Base-by-base conservation (phyloP, 1,140 invertebrate genomes). In the Hypothenemus hampei region DNA sequence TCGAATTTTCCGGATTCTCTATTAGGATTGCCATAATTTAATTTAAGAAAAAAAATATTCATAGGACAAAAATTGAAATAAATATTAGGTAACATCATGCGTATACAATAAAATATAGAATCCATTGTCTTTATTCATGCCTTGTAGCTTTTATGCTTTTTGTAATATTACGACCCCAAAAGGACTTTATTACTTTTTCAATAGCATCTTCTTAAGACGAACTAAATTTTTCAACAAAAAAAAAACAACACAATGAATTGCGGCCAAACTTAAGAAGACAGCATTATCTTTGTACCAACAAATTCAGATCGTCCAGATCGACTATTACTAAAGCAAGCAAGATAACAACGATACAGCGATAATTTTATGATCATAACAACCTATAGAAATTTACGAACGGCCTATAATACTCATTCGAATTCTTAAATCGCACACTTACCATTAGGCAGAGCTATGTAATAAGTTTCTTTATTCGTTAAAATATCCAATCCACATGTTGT, bases 401-500 rank as follows among this genome's bases (percentile, higher is more conserved):
- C 7, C 16, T 11, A 16, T 16, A 3, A 8, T 6, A 8, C 16
- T 8, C 6, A 13, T 11, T 37, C 16, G 36, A 37, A 37, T 37
- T 31, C 13, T 31, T 31, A 31, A 8, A 11, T 31, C 10, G 11
- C 16, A 37, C 16, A 8, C 8, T 37, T 37, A 8, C 26, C 3
- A 37, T 44, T 44, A n/a, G 4, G 20, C 4, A 44, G 11, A 10
- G 16, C 15, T 4, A 26, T 21, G 41, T 44, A 44, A 16, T 44
- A 44, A n/a, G 22, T 26, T 24, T 44, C 41, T 26, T 44, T 44
- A 16, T 44, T 26, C 13, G n/a, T 26, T 13, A 44, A 26, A 26
- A 44, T 8, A 4, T 44, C 41, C n/a, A 44, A 26, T 7, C 41
- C 41, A n/a, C 4, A 3, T 26, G 3, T 26, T n/a, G 41, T 44